A percentile compares a stretch with the other conserved stretches of the same genome.
Evolutionary conservation across 2,113 vertebrate genomes (phyloP).

Genomic region (Struthio camelus): DNA sequence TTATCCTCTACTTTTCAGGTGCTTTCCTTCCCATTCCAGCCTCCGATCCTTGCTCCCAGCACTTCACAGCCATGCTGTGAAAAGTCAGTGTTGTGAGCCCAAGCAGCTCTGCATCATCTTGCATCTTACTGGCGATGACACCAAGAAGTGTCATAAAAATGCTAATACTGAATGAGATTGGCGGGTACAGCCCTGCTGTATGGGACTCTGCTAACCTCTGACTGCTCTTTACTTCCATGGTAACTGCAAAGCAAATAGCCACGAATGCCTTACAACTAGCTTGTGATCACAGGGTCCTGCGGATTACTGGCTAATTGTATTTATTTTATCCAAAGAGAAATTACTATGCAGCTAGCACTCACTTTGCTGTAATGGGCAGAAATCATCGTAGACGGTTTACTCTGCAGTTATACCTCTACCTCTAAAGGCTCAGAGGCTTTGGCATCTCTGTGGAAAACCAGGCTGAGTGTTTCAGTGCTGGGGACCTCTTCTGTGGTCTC

Average conservation of each 20-base stretch:
- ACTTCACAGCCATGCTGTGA: background rate
- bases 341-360: background rate
- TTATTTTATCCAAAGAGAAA: conserved; percentile 35
- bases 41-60: background rate
- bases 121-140: background rate
- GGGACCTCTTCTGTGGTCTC: background rate
- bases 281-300: background rate
- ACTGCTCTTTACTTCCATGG: conserved; percentile 11
- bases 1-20: background rate
- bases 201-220: background rate
- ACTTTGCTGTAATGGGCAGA: background rate
- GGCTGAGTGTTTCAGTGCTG: fast-evolving
- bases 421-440: background rate
- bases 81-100: background rate
- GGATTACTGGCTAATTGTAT: conserved; percentile 17
- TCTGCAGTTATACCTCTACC: background rate
- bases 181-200: fast-evolving
- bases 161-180: background rate
- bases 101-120: background rate
- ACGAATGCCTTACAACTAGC: background rate
- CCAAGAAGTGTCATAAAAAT: background rate
- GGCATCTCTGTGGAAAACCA: background rate
- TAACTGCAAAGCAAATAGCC: conserved; percentile 3
- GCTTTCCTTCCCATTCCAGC: background rate
- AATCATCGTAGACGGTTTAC: background rate